Conservation (phyloP, 2,113 vertebrate species). For the Oncorhynchus gorbuscha region DNA sequence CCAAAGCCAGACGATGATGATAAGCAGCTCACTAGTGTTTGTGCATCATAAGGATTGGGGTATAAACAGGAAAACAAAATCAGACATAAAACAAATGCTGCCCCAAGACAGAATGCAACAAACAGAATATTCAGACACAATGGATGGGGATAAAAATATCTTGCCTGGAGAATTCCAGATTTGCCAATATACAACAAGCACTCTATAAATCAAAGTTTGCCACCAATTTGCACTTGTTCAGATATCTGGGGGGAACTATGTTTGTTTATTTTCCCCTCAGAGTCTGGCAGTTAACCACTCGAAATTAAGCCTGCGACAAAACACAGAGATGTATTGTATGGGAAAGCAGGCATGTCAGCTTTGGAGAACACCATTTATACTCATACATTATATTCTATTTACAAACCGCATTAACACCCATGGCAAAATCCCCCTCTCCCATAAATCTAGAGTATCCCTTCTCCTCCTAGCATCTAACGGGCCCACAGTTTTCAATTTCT, state of each 20-base stretch:
- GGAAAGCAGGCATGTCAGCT: conserved; percentile 8
- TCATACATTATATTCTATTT: conserved; percentile 58
- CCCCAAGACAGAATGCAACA: conserved; percentile 50
- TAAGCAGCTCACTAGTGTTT: conserved; percentile 46
- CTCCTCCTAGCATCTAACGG: conserved; percentile 33
- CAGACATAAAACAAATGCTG: conserved; percentile 46
- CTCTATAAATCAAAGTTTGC: conserved; percentile 62
- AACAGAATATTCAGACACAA: conserved; percentile 60
- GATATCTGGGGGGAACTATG: conserved; percentile 47
- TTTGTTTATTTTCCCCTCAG: conserved; percentile 50
- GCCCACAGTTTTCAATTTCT: conserved; percentile 68
- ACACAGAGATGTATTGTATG: conserved; percentile 27
- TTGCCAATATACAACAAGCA: conserved; percentile 48
- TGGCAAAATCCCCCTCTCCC: conserved; percentile 33
- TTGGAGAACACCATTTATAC: conserved; percentile 34
- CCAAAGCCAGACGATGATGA: conserved; percentile 47
- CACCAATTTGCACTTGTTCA: conserved; percentile 53
- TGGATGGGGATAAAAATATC: conserved; percentile 49
- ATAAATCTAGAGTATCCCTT: conserved; percentile 46
- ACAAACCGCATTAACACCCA: conserved; percentile 59
- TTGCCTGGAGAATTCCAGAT: conserved; percentile 57
- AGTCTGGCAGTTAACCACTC: conserved; percentile 32
- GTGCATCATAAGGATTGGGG: conserved; percentile 40
- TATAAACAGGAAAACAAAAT: conserved; percentile 41
- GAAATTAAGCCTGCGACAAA: conserved; percentile 55